Percentiles rank a stretch among this genome's conserved stretches.
Evolutionary conservation across 2,888 invertebrate genomes (phyloP).

Genomic region (Orthosia gracilis): DNA sequence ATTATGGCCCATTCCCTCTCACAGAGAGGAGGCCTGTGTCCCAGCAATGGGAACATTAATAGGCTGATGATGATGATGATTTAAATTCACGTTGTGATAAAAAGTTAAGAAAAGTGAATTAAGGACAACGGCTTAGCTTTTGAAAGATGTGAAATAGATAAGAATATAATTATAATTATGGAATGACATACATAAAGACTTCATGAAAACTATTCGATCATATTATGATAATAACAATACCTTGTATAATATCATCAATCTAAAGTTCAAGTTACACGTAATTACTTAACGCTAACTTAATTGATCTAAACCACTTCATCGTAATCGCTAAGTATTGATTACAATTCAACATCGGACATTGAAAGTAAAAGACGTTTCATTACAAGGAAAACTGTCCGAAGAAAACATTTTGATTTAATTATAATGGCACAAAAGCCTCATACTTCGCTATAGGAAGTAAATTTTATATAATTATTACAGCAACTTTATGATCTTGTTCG

Average conservation of each 20-base stretch:
- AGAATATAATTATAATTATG: too few relatives aligned
- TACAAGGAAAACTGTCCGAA: constrained; percentile 7
- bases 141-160: too few relatives aligned
- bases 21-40: too few relatives aligned
- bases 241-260: neutral
- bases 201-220: neutral
- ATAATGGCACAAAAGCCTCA: constrained; percentile 17
- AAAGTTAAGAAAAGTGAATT: neutral
- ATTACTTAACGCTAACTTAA: constrained; percentile 21
- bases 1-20: too few relatives aligned
- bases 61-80: too few relatives aligned
- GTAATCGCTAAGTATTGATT: constrained; percentile 6
- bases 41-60: too few relatives aligned
- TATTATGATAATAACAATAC: neutral
- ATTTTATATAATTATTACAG: constrained; percentile 12
- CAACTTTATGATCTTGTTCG: constrained; percentile 2
- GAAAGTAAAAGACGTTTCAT: constrained; percentile 25
- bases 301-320: constrained; percentile 15
- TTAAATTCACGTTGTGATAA: neutral
- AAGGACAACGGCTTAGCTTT: neutral
- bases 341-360: constrained; percentile 5
- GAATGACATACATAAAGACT: too few relatives aligned
- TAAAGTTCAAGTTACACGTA: constrained; percentile 28
- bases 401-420: neutral
- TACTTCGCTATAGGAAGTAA: constrained; percentile 8